phyloP scores from a whole-genome alignment of 1,140 invertebrate species.

The Phocides pigmalion region DNA sequence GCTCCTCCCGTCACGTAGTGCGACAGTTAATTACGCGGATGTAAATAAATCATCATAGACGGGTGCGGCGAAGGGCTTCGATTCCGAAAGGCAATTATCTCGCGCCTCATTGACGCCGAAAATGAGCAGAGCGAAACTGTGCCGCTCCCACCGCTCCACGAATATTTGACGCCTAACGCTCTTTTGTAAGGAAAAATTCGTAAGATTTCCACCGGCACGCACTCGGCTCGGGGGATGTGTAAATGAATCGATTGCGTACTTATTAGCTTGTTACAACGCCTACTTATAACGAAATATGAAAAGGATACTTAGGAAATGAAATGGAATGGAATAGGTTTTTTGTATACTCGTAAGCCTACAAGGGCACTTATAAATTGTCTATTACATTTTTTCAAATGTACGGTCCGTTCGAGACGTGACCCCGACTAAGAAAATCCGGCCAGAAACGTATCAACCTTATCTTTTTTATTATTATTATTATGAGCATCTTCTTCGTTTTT shows the following conservation, averaged over 20 bases:
- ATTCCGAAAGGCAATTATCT: slow-evolving; percentile 79
- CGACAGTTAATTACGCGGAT: slow-evolving; percentile 82
- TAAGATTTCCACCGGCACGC: slow-evolving; percentile 60
- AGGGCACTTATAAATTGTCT: no score
- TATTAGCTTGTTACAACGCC: slow-evolving; percentile 25
- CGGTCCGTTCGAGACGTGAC: no score
- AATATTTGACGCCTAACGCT: slow-evolving; percentile 63
- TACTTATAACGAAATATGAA: background rate
- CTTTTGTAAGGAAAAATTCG: slow-evolving; percentile 62
- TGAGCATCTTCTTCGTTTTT: no score
- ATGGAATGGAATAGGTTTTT: no score
- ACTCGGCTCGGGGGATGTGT: slow-evolving; percentile 46
- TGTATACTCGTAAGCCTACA: no score
- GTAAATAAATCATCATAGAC: slow-evolving; percentile 83
- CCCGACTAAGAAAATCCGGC: no score
- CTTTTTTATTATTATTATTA: no score
- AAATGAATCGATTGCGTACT: slow-evolving; percentile 20
- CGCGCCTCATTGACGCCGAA: slow-evolving; percentile 77
- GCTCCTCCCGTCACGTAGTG: slow-evolving; percentile 80
- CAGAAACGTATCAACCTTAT: no score
- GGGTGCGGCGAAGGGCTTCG: slow-evolving; percentile 71
- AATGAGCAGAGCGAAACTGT: slow-evolving; percentile 60
- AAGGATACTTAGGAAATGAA: background rate
- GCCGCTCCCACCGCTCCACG: slow-evolving; percentile 45
- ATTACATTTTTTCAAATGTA: background rate